Evolutionary conservation across 2,113 vertebrate species (phyloP).

Genomic region (Orycteropus afer): DNA sequence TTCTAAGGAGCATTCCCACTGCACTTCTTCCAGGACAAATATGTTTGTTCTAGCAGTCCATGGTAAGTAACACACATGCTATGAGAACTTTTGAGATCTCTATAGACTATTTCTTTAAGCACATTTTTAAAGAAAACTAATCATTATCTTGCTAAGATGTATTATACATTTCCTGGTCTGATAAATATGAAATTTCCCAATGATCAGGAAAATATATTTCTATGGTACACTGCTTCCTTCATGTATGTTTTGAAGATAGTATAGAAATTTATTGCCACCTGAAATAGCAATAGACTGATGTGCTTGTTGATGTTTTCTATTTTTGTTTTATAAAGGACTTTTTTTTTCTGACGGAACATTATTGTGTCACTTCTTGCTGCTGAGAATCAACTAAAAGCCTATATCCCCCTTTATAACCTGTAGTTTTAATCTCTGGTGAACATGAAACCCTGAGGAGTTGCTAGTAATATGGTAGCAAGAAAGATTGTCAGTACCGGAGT

Average conservation of each 20-base stretch:
- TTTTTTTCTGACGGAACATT: not conserved
- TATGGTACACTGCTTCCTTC: not conserved
- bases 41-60: too few relatives aligned
- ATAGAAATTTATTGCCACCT: not conserved
- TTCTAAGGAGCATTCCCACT: too few relatives aligned
- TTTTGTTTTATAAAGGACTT: not conserved
- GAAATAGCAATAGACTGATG: not conserved
- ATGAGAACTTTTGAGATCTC: not conserved
- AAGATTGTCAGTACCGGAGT: not conserved
- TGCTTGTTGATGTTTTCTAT: not conserved
- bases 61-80: too few relatives aligned
- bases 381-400: not conserved
- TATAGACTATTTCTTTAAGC: too few relatives aligned
- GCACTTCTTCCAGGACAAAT: too few relatives aligned
- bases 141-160: not conserved
- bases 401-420: not conserved
- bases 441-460: not conserved
- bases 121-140: not conserved
- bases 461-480: not conserved
- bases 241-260: not conserved
- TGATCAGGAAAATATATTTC: not conserved
- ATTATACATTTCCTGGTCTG: not conserved
- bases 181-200: not conserved
- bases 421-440: not conserved
- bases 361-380: not conserved